Percentiles rank a stretch among this genome's conserved stretches.
These are phyloP conservation scores for Heliangelus exortis DNA, from an alignment of 2,797 vertebrate species.

Conservation along the genomic window DNA sequence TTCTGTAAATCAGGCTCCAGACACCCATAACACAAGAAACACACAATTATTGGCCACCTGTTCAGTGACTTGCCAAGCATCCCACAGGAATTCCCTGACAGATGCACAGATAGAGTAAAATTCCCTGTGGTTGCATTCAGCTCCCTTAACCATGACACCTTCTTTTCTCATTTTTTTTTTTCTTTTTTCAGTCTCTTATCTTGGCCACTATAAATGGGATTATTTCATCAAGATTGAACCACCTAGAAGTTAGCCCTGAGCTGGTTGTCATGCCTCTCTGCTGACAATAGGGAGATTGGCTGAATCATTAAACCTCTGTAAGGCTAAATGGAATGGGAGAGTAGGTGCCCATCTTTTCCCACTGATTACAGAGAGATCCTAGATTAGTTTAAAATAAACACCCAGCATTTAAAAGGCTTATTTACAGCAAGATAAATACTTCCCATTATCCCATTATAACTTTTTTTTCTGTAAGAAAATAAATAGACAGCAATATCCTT, in stretches of 20 bases:
- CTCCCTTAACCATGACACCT: constrained; percentile 68
- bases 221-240: constrained; percentile 30
- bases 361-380: not conserved
- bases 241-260: not conserved
- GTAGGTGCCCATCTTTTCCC: not conserved
- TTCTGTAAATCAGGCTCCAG: constrained; percentile 69
- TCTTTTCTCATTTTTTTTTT: not conserved
- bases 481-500: not conserved
- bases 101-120: constrained; percentile 62
- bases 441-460: not conserved
- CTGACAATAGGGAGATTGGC: not conserved
- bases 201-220: not conserved
- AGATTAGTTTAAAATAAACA: not conserved
- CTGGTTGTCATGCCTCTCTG: not conserved
- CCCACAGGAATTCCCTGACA: constrained; percentile 65
- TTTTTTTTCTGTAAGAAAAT: constrained; percentile 1
- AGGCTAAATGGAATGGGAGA: not conserved
- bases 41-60: constrained; percentile 73
- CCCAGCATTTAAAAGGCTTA: not conserved
- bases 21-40: constrained; percentile 68
- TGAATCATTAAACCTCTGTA: not conserved
- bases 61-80: constrained; percentile 56
- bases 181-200: not conserved
- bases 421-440: not conserved
- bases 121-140: constrained; percentile 57